phyloP scores from a whole-genome alignment of 2,797 vertebrate genomes.

The Rallus crepitans region DNA sequence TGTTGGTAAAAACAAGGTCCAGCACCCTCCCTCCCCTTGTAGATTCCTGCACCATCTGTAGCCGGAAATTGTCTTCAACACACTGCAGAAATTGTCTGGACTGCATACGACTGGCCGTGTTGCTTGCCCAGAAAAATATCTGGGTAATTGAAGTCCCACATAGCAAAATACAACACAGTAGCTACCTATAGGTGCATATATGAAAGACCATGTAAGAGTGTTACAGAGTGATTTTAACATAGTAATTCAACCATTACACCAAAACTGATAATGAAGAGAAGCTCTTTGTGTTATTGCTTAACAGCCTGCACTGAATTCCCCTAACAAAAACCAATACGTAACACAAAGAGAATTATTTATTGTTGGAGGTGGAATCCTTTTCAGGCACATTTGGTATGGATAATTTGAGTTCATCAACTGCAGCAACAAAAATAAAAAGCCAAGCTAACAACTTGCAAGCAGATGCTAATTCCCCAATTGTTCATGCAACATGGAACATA shows the following conservation, averaged over 20 bases:
- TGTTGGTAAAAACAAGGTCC: too few species aligned
- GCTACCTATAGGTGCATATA: not conserved
- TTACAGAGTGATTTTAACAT: not conserved
- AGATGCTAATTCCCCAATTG: conserved; percentile 66
- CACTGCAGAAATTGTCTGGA: too few species aligned
- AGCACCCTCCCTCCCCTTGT: too few species aligned
- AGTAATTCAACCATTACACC: not conserved
- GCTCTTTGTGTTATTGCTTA: not conserved
- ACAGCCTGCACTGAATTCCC: not conserved
- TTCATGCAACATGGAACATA: conserved; percentile 55
- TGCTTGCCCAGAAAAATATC: too few species aligned
- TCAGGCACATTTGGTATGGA: not conserved
- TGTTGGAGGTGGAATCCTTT: conserved; percentile 15
- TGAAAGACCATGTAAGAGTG: not conserved
- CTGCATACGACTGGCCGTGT: too few species aligned
- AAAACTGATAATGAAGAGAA: not conserved
- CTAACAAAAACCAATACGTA: not conserved
- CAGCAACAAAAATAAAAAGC: conserved; percentile 55
- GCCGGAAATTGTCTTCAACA: too few species aligned
- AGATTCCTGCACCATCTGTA: too few species aligned
- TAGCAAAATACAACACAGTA: not conserved
- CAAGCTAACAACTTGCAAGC: conserved; percentile 44
- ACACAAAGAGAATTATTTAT: conserved; percentile 35
- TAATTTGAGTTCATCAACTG: conserved; percentile 51
- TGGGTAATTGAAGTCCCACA: too few species aligned